Evolutionary conservation across 2,797 vertebrate genomes (phyloP), one percentile per base, ranked within the genome.

Genomic region (Falco cherrug): DNA sequence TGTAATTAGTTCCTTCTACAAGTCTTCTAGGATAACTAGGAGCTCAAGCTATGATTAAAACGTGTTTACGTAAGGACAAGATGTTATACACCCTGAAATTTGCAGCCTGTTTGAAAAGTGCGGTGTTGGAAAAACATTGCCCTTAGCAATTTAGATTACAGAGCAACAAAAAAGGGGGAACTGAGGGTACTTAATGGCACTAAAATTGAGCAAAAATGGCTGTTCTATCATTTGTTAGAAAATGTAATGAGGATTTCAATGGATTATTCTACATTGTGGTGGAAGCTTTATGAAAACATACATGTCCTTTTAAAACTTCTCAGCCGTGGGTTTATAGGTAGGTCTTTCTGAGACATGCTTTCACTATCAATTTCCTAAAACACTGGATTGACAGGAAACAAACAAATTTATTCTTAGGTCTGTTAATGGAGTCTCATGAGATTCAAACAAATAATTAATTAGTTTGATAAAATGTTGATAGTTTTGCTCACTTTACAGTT

Each of bases 341-440:
- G 29, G 48, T 71, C 31, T 71, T 68, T 15, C 21, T 43, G 68
- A 56, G 18, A 20, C 4, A 13, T 39, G 43, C 56, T 65, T 71
- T 84, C 18, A 18, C 21, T 39, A 7, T 12, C 53, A 4, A 16
- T 39, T 69, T 81, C 51, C 50, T 77, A 18, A 70, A 56, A 43
- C 24, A 12, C 2, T 39, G 47, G 14, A 41, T 17, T 59, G 50
- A 12, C 22, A 45, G n/a, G 43, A 82, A 69, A 69, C 8, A 7
- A 43, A 18, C 16, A 45, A 61, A 25, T 28, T 53, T 48, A 7
- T 73, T 89, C 14, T 45, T 48, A 70, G 21, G 26, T 60, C n/a
- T 75, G 60, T 31, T 68, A 5, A 0, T 70, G 61, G 61, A 50
- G 21, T 60, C 24, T n/a, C 10, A 0, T 54, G 37, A 24, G 41